phyloP scores from a whole-genome alignment of 2,797 vertebrate species.

The Hypotaenidia okinawae region DNA sequence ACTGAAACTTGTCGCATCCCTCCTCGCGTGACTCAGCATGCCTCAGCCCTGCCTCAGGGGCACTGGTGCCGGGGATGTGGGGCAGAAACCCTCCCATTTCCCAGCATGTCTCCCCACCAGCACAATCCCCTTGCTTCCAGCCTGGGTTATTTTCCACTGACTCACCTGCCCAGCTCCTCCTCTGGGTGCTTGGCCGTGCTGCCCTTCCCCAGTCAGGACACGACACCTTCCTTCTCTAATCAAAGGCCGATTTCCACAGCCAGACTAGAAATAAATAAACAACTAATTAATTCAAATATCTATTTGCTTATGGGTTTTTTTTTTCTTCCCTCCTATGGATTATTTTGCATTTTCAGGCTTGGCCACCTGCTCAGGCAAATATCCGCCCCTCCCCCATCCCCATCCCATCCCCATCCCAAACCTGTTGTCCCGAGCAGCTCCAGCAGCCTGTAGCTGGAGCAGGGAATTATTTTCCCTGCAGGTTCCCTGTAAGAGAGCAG shows the following conservation, averaged over 20 bases:
- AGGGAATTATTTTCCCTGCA: not conserved
- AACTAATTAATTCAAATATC: not conserved
- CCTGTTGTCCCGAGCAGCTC: not conserved
- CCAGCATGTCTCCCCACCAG: not conserved
- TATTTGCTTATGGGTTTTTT: not conserved
- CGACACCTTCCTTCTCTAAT: not conserved
- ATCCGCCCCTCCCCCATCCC: not conserved
- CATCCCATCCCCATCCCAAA: not conserved
- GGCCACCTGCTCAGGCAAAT: not conserved
- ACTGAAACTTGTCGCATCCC: not conserved
- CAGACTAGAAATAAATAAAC: not conserved
- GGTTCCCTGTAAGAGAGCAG: not conserved
- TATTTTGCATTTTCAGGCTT: not conserved
- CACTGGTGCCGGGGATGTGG: not conserved
- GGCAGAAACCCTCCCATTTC: not conserved
- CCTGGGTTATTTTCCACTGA: not conserved
- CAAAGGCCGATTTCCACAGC: not conserved
- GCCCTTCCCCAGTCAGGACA: not conserved
- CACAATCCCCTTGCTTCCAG: not conserved
- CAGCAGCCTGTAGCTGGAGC: accelerated
- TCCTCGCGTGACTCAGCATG: not conserved
- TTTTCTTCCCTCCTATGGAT: accelerated
- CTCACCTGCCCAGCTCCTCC: not conserved
- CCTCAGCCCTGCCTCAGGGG: constrained; percentile 5
- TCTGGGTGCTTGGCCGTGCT: accelerated